Evolutionary conservation across 2,113 vertebrate species (phyloP), one percentile per base, ranked within the genome.

Genomic region (Poeciliopsis turrubarensis): DNA sequence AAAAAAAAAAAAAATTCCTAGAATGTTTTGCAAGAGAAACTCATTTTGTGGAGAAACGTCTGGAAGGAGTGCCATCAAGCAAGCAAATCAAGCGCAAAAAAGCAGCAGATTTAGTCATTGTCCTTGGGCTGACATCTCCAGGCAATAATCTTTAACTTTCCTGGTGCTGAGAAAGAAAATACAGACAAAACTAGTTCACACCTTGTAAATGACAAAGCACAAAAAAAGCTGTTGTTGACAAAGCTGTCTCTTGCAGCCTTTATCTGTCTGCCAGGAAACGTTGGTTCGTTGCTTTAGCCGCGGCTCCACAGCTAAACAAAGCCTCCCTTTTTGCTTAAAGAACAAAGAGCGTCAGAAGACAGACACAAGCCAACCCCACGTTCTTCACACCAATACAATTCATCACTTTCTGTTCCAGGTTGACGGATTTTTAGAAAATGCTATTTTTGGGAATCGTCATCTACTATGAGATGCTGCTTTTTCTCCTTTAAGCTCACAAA

Each of bases 231-330:
- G 71, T 83, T 88, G 87, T 85, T 79, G 80, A 85, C 86, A 71
- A 19, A 89, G 80, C 84, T 64, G 65, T 82, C 64, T 83, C 67
- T 70, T 80, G 60, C 70, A 77, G 77, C 77, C 69, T 87, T 76
- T 77, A 81, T 87, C 77, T 64, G 70, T 77, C 82, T 82, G 80
- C 79, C 78, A 70, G 76, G 44, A 77, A 85, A 84, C 70, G 84
- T 70, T 78, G 77, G 84, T 89, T 82, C 86, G 82, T 85, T 65
- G 78, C 82, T 85, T 85, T 78, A 80, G 72, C 77, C 41, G n/a
- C 6, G 57, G 75, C 69, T 79, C 71, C 73, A 29, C 41, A 7
- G 57, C 63, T n/a, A 81, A 86, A 90, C 88, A 89, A 88, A 86
- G 84, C 54, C 72, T 78, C 77, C 63, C 37, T 81, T 83, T 82